These are phyloP conservation scores for Hippocampus abdominalis DNA, from an alignment of 2,113 vertebrate genomes.

Conservation along the genomic window DNA sequence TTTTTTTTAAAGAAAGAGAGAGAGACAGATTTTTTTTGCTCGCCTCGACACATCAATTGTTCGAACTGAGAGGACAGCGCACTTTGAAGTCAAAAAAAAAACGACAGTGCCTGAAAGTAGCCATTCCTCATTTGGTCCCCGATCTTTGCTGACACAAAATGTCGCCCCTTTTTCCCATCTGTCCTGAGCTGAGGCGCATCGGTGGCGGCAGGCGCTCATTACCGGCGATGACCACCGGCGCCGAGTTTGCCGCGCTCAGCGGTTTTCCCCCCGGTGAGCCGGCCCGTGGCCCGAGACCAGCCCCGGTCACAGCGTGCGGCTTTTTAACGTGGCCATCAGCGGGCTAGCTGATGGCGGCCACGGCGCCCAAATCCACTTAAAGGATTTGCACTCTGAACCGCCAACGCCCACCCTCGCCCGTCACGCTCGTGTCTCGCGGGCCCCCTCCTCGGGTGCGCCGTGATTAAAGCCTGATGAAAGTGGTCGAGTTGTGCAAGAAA, in stretches of 20 bases:
- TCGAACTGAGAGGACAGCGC: not conserved
- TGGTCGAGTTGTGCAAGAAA: constrained; percentile 1
- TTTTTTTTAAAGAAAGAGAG: too few species aligned
- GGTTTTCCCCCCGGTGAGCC: constrained; percentile 34
- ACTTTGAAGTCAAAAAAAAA: not conserved
- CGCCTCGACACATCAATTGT: too few species aligned
- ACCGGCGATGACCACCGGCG: constrained; percentile 36
- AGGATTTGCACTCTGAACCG: constrained; percentile 63
- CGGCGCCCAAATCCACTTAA: constrained; percentile 74
- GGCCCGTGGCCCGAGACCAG: constrained; percentile 63
- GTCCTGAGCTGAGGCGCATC: constrained; percentile 29
- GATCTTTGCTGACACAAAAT: not conserved
- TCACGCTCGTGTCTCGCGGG: constrained; percentile 36
- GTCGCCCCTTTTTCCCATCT: constrained; percentile 25
- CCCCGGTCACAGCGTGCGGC: constrained; percentile 51
- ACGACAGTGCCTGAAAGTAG: not conserved
- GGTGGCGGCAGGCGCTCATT: not conserved
- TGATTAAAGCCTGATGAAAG: constrained; percentile 56
- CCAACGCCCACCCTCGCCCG: constrained; percentile 12
- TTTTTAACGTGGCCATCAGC: constrained; percentile 43
- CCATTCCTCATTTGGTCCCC: too few species aligned
- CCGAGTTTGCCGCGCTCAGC: constrained; percentile 29
- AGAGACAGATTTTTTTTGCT: too few species aligned
- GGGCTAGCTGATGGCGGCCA: constrained; percentile 48
- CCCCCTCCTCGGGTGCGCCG: constrained; percentile 50